Percentiles rank a stretch among this genome's conserved stretches.
Conservation (phyloP, 2,113 vertebrate species). For the Tapirus terrestris region DNA sequence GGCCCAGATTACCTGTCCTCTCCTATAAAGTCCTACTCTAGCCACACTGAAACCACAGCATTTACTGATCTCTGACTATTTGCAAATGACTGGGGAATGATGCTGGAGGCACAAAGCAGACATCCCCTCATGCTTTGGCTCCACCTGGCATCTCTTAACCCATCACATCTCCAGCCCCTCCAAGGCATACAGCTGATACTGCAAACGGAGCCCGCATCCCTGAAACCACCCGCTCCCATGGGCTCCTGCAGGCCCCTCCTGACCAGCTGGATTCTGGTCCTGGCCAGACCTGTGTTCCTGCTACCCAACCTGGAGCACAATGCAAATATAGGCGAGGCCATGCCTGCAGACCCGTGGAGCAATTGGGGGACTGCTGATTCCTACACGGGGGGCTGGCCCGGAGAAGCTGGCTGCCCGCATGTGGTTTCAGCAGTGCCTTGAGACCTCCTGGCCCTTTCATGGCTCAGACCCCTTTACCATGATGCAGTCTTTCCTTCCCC, state of each 20-base stretch:
- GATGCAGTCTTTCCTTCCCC: not conserved
- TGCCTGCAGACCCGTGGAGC: not conserved
- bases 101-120: not conserved
- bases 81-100: rapidly evolving
- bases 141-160: rapidly evolving
- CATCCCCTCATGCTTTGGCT: not conserved
- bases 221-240: not conserved
- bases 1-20: not conserved
- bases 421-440: not conserved
- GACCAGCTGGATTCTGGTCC: rapidly evolving
- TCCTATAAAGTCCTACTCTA: not conserved
- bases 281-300: not conserved
- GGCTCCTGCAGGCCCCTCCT: not conserved
- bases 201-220: rapidly evolving
- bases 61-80: not conserved
- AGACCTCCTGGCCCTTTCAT: not conserved
- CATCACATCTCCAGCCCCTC: not conserved
- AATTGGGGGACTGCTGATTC: not conserved
- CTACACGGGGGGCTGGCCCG: rapidly evolving
- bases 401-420: not conserved
- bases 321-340: not conserved
- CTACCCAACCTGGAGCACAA: rapidly evolving
- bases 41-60: not conserved
- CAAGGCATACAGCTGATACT: not conserved
- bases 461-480: not conserved